A percentile compares a stretch with the other conserved stretches of the same genome.
phyloP scores from a whole-genome alignment of 2,113 vertebrate genomes.

The Aldabrachelys gigantea region DNA sequence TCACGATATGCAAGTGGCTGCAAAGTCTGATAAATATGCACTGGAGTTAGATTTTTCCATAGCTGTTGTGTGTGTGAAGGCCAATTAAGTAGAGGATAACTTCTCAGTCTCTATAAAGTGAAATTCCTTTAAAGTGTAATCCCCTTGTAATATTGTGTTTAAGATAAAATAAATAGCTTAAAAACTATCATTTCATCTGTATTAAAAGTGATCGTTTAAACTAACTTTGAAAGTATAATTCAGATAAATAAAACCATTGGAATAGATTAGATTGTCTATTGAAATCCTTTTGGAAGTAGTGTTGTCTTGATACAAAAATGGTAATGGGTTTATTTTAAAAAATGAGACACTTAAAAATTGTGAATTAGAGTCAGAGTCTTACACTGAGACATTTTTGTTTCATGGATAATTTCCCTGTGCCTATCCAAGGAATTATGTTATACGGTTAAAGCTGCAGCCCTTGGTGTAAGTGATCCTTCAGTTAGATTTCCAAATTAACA shows the following conservation, averaged over 20 bases:
- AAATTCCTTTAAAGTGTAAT: background rate
- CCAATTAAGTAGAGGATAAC: background rate
- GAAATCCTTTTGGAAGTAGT: background rate
- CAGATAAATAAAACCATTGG: background rate
- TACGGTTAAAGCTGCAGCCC: rapidly evolving
- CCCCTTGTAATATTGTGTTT: background rate
- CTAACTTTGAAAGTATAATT: background rate
- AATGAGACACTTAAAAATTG: background rate
- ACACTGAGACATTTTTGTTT: background rate
- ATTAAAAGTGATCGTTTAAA: background rate
- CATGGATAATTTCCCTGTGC: background rate
- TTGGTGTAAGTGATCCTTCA: background rate
- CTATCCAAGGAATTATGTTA: background rate
- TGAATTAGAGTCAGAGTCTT: background rate
- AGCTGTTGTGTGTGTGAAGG: background rate
- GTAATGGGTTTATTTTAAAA: background rate
- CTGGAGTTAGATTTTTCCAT: background rate
- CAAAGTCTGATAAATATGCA: background rate
- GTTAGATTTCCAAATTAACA: background rate
- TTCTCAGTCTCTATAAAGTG: background rate
- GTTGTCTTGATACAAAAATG: background rate
- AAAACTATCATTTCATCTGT: background rate
- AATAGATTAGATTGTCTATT: background rate
- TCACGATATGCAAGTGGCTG: background rate
- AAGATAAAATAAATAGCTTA: background rate